A percentile compares a stretch with the other conserved stretches of the same genome.
phyloP scores from a whole-genome alignment of 2,113 vertebrate genomes.

The Phasianus colchicus region DNA sequence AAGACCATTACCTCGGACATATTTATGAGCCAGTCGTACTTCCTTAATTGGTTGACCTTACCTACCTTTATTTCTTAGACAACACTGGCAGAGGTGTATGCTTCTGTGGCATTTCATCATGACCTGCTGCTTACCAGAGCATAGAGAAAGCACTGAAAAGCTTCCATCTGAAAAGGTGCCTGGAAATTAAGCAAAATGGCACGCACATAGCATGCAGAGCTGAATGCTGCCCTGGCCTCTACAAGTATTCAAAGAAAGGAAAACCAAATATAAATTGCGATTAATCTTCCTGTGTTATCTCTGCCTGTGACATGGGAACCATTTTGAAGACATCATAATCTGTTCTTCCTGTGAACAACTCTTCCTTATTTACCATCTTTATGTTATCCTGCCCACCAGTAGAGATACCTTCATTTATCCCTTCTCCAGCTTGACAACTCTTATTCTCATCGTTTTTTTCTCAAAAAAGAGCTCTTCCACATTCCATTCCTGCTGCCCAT shows the following conservation, averaged over 20 bases:
- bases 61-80: background rate
- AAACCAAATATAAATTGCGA: background rate
- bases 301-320: background rate
- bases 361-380: background rate
- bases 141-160: background rate
- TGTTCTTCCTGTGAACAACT: background rate
- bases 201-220: background rate
- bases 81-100: background rate
- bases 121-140: accelerated
- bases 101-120: background rate
- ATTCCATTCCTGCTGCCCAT: background rate
- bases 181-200: background rate
- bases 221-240: background rate
- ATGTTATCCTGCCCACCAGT: background rate
- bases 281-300: background rate
- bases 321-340: background rate
- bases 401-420: background rate
- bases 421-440: background rate
- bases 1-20: background rate
- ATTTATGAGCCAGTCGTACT: background rate
- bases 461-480: background rate
- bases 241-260: background rate
- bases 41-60: conserved; percentile 3
- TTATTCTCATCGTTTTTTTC: background rate
- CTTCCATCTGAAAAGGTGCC: background rate